Conservation (phyloP, 2,888 invertebrate species). For the Tethea ocularis region DNA sequence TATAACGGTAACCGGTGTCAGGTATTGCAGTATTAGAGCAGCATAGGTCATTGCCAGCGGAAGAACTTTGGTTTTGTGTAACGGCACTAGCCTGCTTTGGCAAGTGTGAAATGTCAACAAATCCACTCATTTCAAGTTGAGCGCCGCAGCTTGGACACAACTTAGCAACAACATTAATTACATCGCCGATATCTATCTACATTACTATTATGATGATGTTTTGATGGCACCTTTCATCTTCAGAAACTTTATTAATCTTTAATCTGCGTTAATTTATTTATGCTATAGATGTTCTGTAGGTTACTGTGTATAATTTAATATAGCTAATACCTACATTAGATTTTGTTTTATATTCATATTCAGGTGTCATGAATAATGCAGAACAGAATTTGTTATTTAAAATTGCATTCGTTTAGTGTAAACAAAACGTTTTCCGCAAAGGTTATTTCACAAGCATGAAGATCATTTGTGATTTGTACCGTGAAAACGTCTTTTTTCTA, state of each 20-base stretch:
- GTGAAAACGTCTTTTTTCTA: constrained; percentile 15
- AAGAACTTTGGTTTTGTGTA: constrained; percentile 57
- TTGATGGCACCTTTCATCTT: constrained; percentile 6
- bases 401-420: constrained; percentile 8
- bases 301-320: constrained; percentile 10
- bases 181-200: background rate
- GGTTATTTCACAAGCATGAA: constrained; percentile 36
- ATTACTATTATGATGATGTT: background rate
- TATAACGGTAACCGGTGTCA: background rate
- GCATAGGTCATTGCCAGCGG: constrained; percentile 72
- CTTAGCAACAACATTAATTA: constrained; percentile 11
- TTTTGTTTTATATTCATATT: background rate
- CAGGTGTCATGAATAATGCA: background rate
- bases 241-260: constrained; percentile 3
- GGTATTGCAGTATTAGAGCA: constrained; percentile 10
- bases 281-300: background rate
- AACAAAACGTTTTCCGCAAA: constrained; percentile 25
- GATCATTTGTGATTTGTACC: constrained; percentile 34
- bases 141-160: constrained; percentile 8
- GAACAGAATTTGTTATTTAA: background rate
- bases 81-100: constrained; percentile 53
- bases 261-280: constrained; percentile 5
- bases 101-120: constrained; percentile 68
- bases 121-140: constrained; percentile 19
- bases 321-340: background rate